phyloP scores from a whole-genome alignment of 1,140 invertebrate genomes.

The Pogonus chalceus region DNA sequence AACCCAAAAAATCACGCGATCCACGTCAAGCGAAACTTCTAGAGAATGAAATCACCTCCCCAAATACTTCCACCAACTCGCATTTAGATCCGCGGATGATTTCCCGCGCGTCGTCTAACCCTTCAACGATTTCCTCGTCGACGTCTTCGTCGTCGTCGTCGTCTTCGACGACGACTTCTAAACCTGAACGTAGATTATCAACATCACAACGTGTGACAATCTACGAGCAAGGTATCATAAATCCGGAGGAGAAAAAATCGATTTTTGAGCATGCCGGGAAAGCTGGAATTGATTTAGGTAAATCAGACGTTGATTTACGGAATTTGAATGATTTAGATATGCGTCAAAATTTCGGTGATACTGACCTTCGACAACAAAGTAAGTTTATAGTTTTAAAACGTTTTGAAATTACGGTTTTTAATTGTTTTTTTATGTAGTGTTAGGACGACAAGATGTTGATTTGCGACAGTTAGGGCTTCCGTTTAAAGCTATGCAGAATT shows the following conservation, averaged over 20 bases:
- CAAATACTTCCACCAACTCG: neutral
- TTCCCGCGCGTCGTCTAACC: neutral
- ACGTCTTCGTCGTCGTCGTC: no score
- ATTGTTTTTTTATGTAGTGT: slow-evolving; percentile 2
- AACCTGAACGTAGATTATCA: slow-evolving; percentile 14
- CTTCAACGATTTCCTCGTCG: no score
- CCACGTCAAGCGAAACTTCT: slow-evolving; percentile 14
- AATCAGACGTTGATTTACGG: slow-evolving; percentile 49
- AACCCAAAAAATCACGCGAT: slow-evolving; percentile 14
- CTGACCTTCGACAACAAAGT: slow-evolving; percentile 36
- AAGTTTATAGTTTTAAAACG: neutral
- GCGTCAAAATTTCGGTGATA: slow-evolving; percentile 40
- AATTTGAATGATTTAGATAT: slow-evolving; percentile 36
- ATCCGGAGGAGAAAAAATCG: neutral
- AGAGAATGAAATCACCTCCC: neutral
- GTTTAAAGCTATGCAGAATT: slow-evolving; percentile 63
- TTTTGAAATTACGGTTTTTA: neutral
- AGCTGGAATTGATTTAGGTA: slow-evolving; percentile 28
- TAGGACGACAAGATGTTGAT: slow-evolving; percentile 54
- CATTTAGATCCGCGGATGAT: slow-evolving; percentile 2
- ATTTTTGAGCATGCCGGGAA: neutral
- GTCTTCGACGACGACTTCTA: slow-evolving; percentile 8
- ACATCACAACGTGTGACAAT: slow-evolving; percentile 22
- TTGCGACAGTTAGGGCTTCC: slow-evolving; percentile 57
- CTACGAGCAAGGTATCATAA: slow-evolving; percentile 29